Conservation (phyloP, 2,797 vertebrate genomes). For the Champsocephalus esox region DNA sequence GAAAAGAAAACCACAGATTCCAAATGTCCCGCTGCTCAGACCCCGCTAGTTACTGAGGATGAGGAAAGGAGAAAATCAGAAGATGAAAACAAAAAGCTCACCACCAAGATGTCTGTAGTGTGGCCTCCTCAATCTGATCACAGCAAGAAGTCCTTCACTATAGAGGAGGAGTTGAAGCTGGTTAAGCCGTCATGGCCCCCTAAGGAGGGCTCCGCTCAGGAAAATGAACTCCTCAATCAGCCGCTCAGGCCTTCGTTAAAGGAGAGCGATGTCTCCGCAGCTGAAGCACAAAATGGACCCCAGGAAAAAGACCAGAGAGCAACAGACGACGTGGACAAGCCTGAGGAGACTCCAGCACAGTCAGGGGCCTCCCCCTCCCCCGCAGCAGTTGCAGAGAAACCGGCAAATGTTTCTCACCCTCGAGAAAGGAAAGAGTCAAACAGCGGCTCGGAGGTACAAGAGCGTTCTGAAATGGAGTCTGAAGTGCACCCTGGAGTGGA, state of each 20-base stretch:
- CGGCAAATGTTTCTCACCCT: constrained; percentile 36
- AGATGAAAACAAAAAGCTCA: constrained; percentile 82
- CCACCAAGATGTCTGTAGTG: constrained; percentile 90
- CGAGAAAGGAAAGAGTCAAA: constrained; percentile 58
- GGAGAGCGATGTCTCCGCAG: constrained; percentile 64
- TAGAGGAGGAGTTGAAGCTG: constrained; percentile 89
- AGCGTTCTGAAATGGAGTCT: constrained; percentile 54
- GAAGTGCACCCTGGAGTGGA: constrained; percentile 53
- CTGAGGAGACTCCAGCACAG: constrained; percentile 46
- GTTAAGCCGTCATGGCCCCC: constrained; percentile 95
- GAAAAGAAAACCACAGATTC: constrained; percentile 72
- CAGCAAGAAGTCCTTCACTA: constrained; percentile 84
- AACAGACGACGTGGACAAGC: constrained; percentile 40
- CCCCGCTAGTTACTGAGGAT: constrained; percentile 47
- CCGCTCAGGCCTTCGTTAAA: constrained; percentile 55
- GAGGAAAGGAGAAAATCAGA: constrained; percentile 54
- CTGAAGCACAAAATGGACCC: constrained; percentile 52
- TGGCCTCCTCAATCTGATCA: constrained; percentile 92
- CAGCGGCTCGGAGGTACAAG: constrained; percentile 45
- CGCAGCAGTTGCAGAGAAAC: constrained; percentile 12
- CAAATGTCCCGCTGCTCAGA: constrained; percentile 56
- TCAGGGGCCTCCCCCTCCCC: constrained; percentile 20
- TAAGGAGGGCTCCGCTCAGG: constrained; percentile 71
- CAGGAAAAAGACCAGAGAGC: constrained; percentile 49
- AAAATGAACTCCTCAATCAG: constrained; percentile 59